Base-by-base conservation (phyloP, 2,888 invertebrate species). In the Frankliniella intonsa region DNA sequence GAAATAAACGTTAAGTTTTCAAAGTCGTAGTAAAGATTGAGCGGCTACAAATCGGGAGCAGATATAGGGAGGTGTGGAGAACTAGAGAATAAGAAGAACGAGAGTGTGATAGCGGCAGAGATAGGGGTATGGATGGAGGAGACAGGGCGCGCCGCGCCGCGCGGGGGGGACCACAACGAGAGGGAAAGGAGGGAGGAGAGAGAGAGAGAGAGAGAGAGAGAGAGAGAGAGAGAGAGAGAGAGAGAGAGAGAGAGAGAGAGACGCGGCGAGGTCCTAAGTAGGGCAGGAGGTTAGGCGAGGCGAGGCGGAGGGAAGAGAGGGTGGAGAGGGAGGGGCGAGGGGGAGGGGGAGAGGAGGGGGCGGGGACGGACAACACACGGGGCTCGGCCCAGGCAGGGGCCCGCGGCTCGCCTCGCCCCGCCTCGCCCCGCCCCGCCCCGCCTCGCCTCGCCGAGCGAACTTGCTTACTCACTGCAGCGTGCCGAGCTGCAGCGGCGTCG, bases 241-340 rank as follows among this genome's bases (percentile, higher is more conserved):
- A 25, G 25, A 22, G 69, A 3, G 69, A 22, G 69, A 76, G 69
- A 76, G n/a, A 12, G 69, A 76, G 22, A 25, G 69, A 76, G 69
- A 76, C 25, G 69, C 69, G 22, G 69, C 69, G 69, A 25, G 69
- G 69, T 76, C 69, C 69, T 76, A 76, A 76, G 69, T 76, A 76
- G 69, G 69, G 69, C 69, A 76, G 69, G 69, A 76, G 69, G 69
- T 76, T 76, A 76, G 69, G 69, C 69, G 69, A 25, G 69, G 69
- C 69, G 69, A 22, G 69, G 22, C 22, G 12, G 69, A 76, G 55
- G 55, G 55, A 11, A 69, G 69, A 69, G n/a, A 69, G 69, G 25
- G 22, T 25, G 69, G 62, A 62, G 62, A 62, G 62, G 62, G 17
- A 62, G 62, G 17, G 5, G 62, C 0, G 17, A 17, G 62, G 14